Evolutionary conservation across 2,113 vertebrate genomes (phyloP), one percentile per base, ranked within the genome.

Genomic region (Pungitius pungitius): DNA sequence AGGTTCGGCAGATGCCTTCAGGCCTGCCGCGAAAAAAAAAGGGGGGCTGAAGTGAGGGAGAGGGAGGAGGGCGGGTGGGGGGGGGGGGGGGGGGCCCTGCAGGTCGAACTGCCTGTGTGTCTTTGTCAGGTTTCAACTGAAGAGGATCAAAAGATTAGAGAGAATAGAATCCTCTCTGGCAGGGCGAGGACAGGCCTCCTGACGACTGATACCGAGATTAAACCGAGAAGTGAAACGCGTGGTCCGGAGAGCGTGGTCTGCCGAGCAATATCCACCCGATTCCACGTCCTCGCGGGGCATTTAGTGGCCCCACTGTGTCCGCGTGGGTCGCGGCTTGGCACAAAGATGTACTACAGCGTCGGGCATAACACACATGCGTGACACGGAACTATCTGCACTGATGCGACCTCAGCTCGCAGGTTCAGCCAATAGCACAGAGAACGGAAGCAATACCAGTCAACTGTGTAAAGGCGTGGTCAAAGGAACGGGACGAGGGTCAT

Each of bases 61-160:
- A 42, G 20, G 12, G 42, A 24, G 42, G n/a, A 37, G 27, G 65
- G 55, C 2, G 24, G 39, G 6, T 8, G 26, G 27, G 33, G 45
- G 20, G n/a, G 42, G n/a, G 39, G 43, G 9, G 33, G 33, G 40
- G 45, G 62, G 77, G n/a, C n/a, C n/a, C 74, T 78, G 27, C 11
- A 60, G 72, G 43, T n/a, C 20, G 39, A 78, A 64, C 67, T 60
- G 57, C 73, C 75, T 60, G 39, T 42, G 55, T 61, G 78, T 87
- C 71, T 77, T 74, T n/a, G 62, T 74, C 68, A 77, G 71, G 66
- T 83, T 83, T 88, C 78, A 80, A 86, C 87, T 85, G 87, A 89
- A 88, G 86, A 87, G 88, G 91, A 90, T 90, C 77, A 89, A 81
- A 52, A 85, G 91, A 90, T 92, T 91, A 90, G 68, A 88, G 70